A percentile compares a stretch with the other conserved stretches of the same genome.
phyloP scores from a whole-genome alignment of 2,113 vertebrate genomes.

The Actinemys pallida region DNA sequence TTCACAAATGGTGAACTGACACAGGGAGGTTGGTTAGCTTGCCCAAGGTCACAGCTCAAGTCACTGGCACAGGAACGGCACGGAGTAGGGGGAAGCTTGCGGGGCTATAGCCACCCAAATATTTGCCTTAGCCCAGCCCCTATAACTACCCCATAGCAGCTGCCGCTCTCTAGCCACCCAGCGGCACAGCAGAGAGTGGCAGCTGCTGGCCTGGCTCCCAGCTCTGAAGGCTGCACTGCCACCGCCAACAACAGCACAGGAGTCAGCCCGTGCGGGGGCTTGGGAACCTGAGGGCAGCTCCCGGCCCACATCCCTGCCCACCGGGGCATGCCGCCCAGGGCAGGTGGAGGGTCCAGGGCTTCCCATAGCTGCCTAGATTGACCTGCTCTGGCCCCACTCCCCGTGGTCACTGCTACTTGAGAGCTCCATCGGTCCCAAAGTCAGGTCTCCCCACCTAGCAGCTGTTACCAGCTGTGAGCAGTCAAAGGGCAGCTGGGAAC shows the following conservation, averaged over 20 bases:
- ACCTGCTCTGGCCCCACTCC: not conserved
- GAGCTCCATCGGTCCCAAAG: not conserved
- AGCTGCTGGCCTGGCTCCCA: not conserved
- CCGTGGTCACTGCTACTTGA: not conserved
- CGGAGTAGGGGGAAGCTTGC: not conserved
- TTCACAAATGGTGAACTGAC: rapidly evolving
- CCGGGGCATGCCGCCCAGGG: not conserved
- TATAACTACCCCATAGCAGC: not conserved
- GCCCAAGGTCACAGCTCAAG: not conserved
- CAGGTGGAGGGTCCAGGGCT: not conserved
- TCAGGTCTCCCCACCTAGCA: not conserved
- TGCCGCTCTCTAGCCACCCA: not conserved
- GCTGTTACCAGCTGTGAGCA: not conserved
- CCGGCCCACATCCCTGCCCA: not conserved
- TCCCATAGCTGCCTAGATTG: not conserved
- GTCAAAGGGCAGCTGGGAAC: not conserved
- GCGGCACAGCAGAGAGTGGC: not conserved
- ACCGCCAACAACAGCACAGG: not conserved
- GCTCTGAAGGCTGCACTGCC: not conserved
- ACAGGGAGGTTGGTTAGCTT: not conserved
- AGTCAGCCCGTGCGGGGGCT: not conserved
- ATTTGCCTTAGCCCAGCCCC: not conserved
- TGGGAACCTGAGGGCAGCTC: not conserved
- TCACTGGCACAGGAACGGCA: not conserved
- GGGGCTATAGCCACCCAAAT: not conserved